Base-by-base conservation (phyloP, 1,140 invertebrate genomes). In the Popillia japonica region DNA sequence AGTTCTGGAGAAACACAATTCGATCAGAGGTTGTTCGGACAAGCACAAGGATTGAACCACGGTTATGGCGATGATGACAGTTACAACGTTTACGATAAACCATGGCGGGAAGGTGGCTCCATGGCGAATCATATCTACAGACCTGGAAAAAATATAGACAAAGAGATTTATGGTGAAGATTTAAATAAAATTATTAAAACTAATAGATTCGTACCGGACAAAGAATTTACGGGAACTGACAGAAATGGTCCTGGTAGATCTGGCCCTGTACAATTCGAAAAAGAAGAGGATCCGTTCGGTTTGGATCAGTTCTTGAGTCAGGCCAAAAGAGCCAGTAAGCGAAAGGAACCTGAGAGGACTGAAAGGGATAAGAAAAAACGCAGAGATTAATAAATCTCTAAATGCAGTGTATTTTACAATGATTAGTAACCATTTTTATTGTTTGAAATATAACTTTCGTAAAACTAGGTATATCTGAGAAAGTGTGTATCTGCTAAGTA, bases 21-120 rank as follows among this genome's bases (percentile, higher is more conserved):
- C 87, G 99, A 99, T 89, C 96, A 98, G 83, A 88, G 99, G 72
- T 88, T 99, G 3, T 99, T 99, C 85, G 99, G 99, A 84, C 96
- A 97, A 80, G 94, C 90, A 44, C 96, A 97, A 86, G 98, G 98
- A 73, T 94, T 99, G 92, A 74, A 84, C 34, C 79, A 86, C 86
- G 99, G 99, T 7, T 99, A 98, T 89, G 97, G 93, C 4, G 98
- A 99, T 84, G 99, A 99, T 83, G 99, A 99, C 83, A 94, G 94
- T 0, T 99, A 99, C 87, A 98, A 96, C 87, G 97, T 99, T 0
- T 99, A 99, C 86, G 98, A 99, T 86, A 97, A 98, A 87, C 95
- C 96, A 0, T 97, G 96, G 96, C 91, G 95, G 75, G 93, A 95
- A 82, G 89, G 93, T 20, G 94, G 94, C 79, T 92, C 92, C 0